A percentile compares a stretch with the other conserved stretches of the same genome.
phyloP scores from a whole-genome alignment of 2,113 vertebrate genomes.

The Vombatus ursinus region DNA sequence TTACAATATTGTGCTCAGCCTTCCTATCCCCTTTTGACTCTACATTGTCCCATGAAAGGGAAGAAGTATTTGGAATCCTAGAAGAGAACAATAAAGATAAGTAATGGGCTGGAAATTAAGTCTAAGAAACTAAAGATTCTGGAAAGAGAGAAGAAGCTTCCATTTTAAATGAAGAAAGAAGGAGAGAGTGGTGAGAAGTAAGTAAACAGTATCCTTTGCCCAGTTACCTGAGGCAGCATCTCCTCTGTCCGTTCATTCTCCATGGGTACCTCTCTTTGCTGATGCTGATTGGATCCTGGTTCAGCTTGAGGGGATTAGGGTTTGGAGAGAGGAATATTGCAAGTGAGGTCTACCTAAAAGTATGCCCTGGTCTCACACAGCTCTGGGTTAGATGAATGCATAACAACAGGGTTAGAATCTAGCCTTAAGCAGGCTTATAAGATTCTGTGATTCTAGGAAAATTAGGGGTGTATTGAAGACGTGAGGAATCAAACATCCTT shows the following conservation, averaged over 20 bases:
- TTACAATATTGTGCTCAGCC: neutral
- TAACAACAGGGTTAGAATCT: neutral
- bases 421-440: neutral
- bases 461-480: neutral
- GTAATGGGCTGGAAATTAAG: neutral
- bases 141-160: neutral
- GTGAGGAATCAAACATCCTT: neutral
- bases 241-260: neutral
- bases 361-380: neutral
- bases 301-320: neutral
- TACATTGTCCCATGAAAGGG: neutral
- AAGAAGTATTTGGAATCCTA: neutral
- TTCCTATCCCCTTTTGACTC: neutral
- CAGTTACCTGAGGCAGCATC: neutral
- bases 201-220: neutral
- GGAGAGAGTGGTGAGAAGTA: fast-evolving
- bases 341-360: neutral
- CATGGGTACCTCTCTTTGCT: neutral
- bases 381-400: neutral
- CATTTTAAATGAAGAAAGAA: neutral
- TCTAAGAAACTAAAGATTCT: neutral
- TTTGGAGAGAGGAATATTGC: neutral
- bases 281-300: neutral
- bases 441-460: neutral
- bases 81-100: neutral